Base-by-base conservation (phyloP, 1,140 invertebrate genomes). In the Brachionus koreanus region DNA sequence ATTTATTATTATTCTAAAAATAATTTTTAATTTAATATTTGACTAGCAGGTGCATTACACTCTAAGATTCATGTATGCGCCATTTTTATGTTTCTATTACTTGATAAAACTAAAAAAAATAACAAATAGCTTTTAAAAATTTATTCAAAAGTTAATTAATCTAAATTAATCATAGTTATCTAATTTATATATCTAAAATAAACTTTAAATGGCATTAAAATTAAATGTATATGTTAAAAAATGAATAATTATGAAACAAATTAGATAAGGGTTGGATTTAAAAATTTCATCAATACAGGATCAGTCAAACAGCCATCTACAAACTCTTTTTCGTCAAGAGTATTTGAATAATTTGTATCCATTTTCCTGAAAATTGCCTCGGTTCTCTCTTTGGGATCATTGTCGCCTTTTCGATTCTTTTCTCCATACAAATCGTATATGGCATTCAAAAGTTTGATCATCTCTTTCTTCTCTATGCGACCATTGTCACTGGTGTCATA, bases 351-450 rank as follows among this genome's bases (percentile, higher is more conserved):
- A 69, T 83, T 74, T 5, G 65, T 74, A 23, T 83, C 82, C 82
- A 83, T 74, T 25, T 49, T 74, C 19, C 57, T 72, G 65, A 83
- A 74, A 23, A 83, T 74, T 2, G 43, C 65, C 19, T 72, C 67
- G 13, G 57, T 35, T 75, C 82, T 57, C 49, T 83, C 57, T 23
- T 83, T 83, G 16, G 82, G 65, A 52, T 72, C 65, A 33, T 83
- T 83, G 29, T 65, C 57, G 10, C 79, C 79, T 35, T 72, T 74
- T 10, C 82, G 46, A 16, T 83, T 43, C 25, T 72, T 74, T 49
- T 57, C 72, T 10, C 82, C 82, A 29, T 61, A 57, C 39, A 83
- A 63, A 37, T 83, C 82, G 29, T 83, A 83, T 16, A 83, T 74
- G 39, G 65, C 82, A 5, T 43, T 74, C 9, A 83, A 25, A 29